phyloP scores from a whole-genome alignment of 1,140 invertebrate genomes.

The Zaprionus camerounensis region DNA sequence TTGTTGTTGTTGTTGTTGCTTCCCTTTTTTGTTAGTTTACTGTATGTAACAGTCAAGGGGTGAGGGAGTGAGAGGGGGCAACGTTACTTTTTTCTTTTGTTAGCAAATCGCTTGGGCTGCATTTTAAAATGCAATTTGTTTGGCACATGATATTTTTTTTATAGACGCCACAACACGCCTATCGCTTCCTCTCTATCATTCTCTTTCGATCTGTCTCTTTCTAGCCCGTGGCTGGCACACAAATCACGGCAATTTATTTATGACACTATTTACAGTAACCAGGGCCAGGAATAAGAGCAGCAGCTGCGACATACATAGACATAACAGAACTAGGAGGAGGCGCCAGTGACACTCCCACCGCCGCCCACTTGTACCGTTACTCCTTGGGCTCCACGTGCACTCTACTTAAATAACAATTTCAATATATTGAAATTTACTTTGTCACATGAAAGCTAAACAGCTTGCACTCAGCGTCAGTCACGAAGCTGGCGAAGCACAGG shows the following conservation, averaged over 20 bases:
- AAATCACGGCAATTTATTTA: conserved; percentile 83
- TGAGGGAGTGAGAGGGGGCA: background rate
- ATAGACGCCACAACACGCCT: conserved; percentile 20
- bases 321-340: background rate
- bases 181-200: conserved; percentile 19
- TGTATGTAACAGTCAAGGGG: background rate
- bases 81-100: conserved; percentile 52
- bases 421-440: conserved; percentile 83
- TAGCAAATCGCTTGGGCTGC: conserved; percentile 71
- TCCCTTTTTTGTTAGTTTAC: background rate
- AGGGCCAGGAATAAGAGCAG: conserved; percentile 30
- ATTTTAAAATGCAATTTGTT: conserved; percentile 76
- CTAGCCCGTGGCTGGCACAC: conserved; percentile 51
- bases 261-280: conserved; percentile 76
- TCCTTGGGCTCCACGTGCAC: conserved; percentile 60
- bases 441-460: conserved; percentile 82
- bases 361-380: background rate
- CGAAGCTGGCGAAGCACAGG: conserved; percentile 41
- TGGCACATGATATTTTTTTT: conserved; percentile 61
- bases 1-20: background rate
- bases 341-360: conserved; percentile 38
- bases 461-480: conserved; percentile 78
- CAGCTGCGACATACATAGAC: conserved; percentile 10
- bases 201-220: background rate
- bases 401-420: conserved; percentile 83